Conservation (phyloP, 2,888 invertebrate species). For the Drosophila maculinotata region DNA sequence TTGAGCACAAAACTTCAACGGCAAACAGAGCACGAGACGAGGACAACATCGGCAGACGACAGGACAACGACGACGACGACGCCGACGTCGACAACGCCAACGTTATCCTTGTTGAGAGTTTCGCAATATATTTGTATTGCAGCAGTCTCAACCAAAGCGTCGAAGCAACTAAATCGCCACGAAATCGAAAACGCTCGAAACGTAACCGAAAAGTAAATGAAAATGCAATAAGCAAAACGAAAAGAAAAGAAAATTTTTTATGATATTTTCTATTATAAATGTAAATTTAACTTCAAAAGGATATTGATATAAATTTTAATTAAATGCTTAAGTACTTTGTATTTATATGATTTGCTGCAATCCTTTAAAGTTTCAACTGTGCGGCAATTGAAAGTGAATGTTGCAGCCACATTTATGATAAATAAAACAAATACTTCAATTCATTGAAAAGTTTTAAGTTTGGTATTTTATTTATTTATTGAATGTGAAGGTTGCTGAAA, state of each 20-base stretch:
- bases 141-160: slow-evolving; percentile 82
- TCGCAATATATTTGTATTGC: slow-evolving; percentile 81
- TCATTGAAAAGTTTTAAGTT: no score
- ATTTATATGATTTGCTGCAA: not conserved
- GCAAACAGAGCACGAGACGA: slow-evolving; percentile 56
- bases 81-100: slow-evolving; percentile 60
- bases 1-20: slow-evolving; percentile 60
- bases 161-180: slow-evolving; percentile 71
- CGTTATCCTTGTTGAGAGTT: slow-evolving; percentile 81
- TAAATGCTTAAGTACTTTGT: not conserved
- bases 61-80: slow-evolving; percentile 52
- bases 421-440: not conserved
- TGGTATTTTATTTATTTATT: not conserved
- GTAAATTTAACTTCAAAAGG: not conserved
- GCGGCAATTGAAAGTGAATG: slow-evolving; percentile 40
- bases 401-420: slow-evolving; percentile 1
- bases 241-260: slow-evolving; percentile 27
- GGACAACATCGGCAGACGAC: slow-evolving; percentile 56
- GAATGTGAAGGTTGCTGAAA: no score
- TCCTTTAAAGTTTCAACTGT: not conserved
- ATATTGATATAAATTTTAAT: not conserved
- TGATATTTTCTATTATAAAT: not conserved
- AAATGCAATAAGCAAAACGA: slow-evolving; percentile 29
- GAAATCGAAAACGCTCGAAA: slow-evolving; percentile 34
- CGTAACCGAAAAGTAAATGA: slow-evolving; percentile 35